Conservation (phyloP, 1,140 invertebrate species). For the Sweltsa coloradensis region DNA sequence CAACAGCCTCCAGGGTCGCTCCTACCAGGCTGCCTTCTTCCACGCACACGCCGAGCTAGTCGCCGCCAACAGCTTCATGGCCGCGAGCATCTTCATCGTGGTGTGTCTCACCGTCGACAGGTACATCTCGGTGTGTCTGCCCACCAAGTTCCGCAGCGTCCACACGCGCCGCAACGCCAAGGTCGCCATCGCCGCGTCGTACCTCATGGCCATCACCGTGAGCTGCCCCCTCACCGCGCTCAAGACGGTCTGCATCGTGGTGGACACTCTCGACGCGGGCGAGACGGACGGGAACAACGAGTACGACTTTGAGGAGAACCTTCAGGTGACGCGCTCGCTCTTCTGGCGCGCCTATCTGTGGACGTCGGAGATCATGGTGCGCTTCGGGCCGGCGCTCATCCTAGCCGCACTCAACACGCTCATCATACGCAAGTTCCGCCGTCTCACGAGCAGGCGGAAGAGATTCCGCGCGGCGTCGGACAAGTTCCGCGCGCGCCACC, state of each 20-base stretch:
- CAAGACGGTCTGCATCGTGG: no score
- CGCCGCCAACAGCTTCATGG: constrained; percentile 31
- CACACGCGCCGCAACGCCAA: constrained; percentile 27
- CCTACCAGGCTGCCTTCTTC: constrained; percentile 22
- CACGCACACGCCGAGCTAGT: constrained; percentile 29
- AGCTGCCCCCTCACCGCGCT: no score
- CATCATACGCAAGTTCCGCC: constrained; percentile 26
- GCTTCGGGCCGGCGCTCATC: constrained; percentile 26
- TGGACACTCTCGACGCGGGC: no score
- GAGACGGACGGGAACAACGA: no score
- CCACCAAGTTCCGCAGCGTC: constrained; percentile 28
- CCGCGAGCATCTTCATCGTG: constrained; percentile 32
- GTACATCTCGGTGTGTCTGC: constrained; percentile 31
- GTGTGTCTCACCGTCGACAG: constrained; percentile 34
- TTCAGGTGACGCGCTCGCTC: no score
- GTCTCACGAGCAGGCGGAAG: constrained; percentile 21
- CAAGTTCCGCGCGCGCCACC: constrained; percentile 9
- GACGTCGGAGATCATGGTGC: constrained; percentile 22
- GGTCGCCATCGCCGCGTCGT: constrained; percentile 25
- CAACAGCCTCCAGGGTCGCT: constrained; percentile 16
- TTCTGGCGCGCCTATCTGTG: no score
- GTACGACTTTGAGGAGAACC: no score
- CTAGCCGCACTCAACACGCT: constrained; percentile 26
- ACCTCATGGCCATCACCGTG: constrained; percentile 25
- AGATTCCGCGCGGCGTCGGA: constrained; percentile 17